phyloP scores from a whole-genome alignment of 2,113 vertebrate species.

The Bos taurus region DNA sequence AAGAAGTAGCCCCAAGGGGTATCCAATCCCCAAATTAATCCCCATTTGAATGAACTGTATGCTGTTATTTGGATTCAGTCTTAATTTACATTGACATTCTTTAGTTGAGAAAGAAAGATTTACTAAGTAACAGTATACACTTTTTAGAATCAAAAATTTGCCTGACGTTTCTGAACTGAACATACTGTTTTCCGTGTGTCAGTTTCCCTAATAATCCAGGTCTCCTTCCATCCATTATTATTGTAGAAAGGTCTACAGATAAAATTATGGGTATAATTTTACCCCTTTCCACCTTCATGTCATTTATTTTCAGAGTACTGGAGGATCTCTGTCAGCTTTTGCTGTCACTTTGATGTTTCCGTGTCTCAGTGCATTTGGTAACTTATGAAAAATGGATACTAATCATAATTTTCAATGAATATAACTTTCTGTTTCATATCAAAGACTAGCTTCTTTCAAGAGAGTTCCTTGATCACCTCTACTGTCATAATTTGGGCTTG shows the following conservation, averaged over 20 bases:
- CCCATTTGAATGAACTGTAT: neutral
- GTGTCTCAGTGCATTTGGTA: neutral
- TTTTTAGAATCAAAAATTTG: neutral
- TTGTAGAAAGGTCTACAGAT: neutral
- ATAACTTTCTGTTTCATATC: neutral
- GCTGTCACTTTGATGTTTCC: neutral
- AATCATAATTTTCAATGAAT: neutral
- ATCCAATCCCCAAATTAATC: neutral
- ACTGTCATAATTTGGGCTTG: neutral
- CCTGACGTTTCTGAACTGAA: neutral
- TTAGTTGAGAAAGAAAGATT: neutral
- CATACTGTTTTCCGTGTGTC: neutral
- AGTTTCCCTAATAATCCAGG: neutral
- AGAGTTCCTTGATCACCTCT: neutral
- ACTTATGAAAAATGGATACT: neutral
- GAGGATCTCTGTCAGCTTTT: neutral
- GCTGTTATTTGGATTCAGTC: neutral
- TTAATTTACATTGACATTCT: constrained; percentile 23
- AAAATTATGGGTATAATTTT: neutral
- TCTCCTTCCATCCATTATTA: neutral
- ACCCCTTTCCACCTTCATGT: neutral
- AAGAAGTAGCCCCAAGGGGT: neutral
- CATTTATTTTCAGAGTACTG: neutral
- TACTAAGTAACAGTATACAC: neutral
- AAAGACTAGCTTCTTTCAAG: neutral